Evolutionary conservation across 2,797 vertebrate species (phyloP), one percentile per base, ranked within the genome.

Genomic region (Enteromius argenteus): DNA sequence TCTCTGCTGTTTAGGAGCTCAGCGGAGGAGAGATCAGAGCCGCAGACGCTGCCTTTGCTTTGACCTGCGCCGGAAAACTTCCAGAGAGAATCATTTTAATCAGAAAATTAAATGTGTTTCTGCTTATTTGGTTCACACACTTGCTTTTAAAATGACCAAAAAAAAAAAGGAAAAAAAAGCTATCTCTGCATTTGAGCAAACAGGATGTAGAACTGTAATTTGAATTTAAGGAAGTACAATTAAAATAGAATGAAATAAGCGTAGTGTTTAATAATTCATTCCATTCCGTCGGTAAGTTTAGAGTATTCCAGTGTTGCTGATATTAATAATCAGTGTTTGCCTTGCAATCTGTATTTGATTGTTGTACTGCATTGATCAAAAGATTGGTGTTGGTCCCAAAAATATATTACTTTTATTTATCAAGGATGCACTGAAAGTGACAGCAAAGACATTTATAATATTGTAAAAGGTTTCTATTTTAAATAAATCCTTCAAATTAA

Each of bases 41-140:
- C 92, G 85, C 91, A 91, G 93, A 92, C 90, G 87, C 92, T 94
- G 95, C 92, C 95, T 96, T 95, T 95, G 93, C 92, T 95, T 92
- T 96, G 95, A 96, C 96, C 95, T 94, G 92, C 37, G 23, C 87
- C 85, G 53, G 87, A 56, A 87, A 84, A 83, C 80, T 83, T 88
- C 81, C 76, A 49, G 3, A 53, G 72, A 62, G 7, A 35, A 35
- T 1, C 1, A 21, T n/a, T 19, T 30, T 72, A 30, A 72, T 49
- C 15, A 21, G 23, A 39, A 19, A 21, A 53, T 7, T 0, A 19
- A 44, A 42, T 23, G 56, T 23, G n/a, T 42, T 21, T 15, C n/a
- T 23, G 17, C 23, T 11, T 4, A 30, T 49, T 11, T 51, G 71
- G 9, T 13, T 53, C 5, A 35, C 5, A 51, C 9, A 0, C 27